phyloP scores from a whole-genome alignment of 2,113 vertebrate genomes.

The Tretioscincus oriximinensis region DNA sequence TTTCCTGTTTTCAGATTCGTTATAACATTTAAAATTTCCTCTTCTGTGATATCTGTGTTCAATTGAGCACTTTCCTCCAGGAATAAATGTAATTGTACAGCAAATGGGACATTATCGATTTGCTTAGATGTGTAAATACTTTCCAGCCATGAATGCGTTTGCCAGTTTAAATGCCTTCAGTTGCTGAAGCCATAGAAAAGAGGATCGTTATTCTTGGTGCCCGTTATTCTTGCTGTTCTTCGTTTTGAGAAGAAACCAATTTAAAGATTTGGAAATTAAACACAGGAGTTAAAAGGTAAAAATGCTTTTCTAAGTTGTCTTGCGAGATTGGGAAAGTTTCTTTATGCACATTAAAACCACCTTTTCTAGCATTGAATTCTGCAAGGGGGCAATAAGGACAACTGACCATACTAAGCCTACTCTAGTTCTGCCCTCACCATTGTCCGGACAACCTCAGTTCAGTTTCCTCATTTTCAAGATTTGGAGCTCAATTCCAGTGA shows the following conservation, averaged over 20 bases:
- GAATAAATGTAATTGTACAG: too few species aligned
- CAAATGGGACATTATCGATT: too few species aligned
- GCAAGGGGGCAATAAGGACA: background rate
- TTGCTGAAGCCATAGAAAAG: conserved; percentile 2
- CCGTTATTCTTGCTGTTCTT: background rate
- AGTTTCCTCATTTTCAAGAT: background rate
- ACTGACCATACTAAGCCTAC: background rate
- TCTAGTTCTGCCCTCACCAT: background rate
- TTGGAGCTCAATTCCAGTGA: background rate
- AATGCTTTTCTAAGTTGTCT: background rate
- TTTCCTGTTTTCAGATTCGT: too few species aligned
- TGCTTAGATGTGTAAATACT: too few species aligned
- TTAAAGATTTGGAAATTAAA: background rate
- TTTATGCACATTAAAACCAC: background rate
- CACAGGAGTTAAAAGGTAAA: conserved; percentile 24
- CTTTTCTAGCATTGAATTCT: background rate
- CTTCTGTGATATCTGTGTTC: too few species aligned
- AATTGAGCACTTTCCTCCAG: too few species aligned
- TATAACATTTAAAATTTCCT: too few species aligned
- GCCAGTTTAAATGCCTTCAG: conserved; percentile 1
- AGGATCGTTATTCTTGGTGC: background rate
- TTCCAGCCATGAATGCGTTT: background rate
- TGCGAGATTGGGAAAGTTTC: background rate
- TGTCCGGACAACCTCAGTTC: too few species aligned
- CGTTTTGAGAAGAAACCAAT: background rate